Evolutionary conservation across 2,888 invertebrate species (phyloP).

Genomic region (Melieria crassipennis): DNA sequence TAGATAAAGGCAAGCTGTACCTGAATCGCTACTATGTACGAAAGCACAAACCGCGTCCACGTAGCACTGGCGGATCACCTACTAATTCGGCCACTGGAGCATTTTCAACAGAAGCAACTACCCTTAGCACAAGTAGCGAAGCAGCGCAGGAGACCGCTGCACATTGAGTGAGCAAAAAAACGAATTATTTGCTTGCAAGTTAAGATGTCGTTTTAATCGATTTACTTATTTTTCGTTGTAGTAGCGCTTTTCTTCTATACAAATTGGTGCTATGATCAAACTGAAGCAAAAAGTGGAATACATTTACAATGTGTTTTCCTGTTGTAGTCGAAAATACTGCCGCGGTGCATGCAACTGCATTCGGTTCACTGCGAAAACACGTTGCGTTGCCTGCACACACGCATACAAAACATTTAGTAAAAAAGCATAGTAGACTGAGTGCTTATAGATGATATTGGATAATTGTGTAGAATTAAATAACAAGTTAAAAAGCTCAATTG

Average conservation of each 20-base stretch:
- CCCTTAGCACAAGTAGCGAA: background rate
- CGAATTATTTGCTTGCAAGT: background rate
- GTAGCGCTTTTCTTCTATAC: too few species aligned
- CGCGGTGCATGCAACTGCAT: too few species aligned
- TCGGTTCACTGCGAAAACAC: background rate
- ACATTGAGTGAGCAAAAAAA: background rate
- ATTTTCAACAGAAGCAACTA: too few species aligned
- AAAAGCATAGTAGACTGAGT: background rate
- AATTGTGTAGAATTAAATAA: background rate
- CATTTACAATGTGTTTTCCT: too few species aligned
- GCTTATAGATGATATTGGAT: background rate
- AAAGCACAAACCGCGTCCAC: slow-evolving; percentile 3
- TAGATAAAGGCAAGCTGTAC: slow-evolving; percentile 46
- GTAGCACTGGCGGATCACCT: background rate
- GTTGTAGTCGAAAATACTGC: too few species aligned
- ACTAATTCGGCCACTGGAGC: background rate
- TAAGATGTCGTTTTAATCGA: too few species aligned
- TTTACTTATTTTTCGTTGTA: too few species aligned
- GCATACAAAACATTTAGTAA: background rate
- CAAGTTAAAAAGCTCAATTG: background rate
- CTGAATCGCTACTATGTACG: slow-evolving; percentile 45
- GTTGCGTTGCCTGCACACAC: background rate
- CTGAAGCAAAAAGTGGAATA: too few species aligned
- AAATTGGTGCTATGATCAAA: too few species aligned
- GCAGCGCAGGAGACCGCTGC: background rate